These are phyloP conservation scores for Pteruthius melanotis DNA, from an alignment of 2,113 vertebrate species.

Conservation along the genomic window DNA sequence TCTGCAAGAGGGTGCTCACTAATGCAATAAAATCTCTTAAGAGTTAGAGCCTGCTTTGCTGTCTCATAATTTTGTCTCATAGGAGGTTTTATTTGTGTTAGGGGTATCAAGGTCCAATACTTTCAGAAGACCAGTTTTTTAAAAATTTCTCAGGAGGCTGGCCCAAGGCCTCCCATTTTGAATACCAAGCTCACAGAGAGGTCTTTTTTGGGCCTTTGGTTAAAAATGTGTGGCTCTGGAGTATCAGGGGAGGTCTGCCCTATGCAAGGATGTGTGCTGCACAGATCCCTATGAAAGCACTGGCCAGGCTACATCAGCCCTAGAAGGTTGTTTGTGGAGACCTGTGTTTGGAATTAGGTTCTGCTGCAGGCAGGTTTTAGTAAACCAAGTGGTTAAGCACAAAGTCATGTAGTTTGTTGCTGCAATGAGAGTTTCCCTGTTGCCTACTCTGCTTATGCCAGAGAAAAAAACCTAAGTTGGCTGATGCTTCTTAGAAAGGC, in stretches of 20 bases:
- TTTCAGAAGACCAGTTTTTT: not conserved
- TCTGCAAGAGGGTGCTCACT: not conserved
- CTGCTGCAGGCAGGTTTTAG: not conserved
- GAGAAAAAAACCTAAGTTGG: rapidly evolving
- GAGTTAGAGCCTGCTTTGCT: not conserved
- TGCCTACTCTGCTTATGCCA: not conserved
- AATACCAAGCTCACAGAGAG: not conserved
- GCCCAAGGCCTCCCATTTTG: not conserved
- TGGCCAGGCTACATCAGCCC: not conserved
- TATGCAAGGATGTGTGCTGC: too few species aligned
- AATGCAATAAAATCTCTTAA: not conserved
- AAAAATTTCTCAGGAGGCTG: not conserved
- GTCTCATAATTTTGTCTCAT: not conserved
- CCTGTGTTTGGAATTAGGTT: not conserved
- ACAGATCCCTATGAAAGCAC: not conserved
- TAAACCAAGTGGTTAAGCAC: not conserved
- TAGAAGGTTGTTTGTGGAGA: not conserved
- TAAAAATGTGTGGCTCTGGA: not conserved
- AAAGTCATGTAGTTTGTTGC: not conserved
- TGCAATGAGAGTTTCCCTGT: not conserved
- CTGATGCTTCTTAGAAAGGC: not conserved
- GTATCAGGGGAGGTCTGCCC: not conserved
- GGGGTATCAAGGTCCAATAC: not conserved
- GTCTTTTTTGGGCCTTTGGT: not conserved
- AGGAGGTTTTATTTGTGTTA: not conserved